Conservation (phyloP, 2,113 vertebrate species). For the Merops nubicus region DNA sequence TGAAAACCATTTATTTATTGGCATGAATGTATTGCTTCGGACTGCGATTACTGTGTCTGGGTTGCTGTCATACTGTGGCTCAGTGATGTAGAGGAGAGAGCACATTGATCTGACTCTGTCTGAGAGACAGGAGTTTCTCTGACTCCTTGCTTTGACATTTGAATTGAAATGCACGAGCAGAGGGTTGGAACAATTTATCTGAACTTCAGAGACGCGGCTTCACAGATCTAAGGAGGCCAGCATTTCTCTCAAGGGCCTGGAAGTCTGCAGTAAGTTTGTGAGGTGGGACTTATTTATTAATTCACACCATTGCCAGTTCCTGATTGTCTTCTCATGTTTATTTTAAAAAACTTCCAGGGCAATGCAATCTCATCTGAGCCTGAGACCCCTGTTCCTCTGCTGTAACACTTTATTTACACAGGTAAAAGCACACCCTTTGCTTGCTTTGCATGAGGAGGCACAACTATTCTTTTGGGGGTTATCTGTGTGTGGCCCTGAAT, state of each 20-base stretch:
- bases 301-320: not conserved
- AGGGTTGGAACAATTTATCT: conserved; percentile 19
- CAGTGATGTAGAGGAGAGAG: not conserved
- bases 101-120: not conserved
- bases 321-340: not conserved
- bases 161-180: conserved; percentile 11
- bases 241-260: not conserved
- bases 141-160: conserved; percentile 41
- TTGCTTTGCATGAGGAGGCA: not conserved
- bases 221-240: not conserved
- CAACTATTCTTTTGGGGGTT: not conserved
- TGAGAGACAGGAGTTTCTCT: conserved; percentile 29
- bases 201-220: not conserved
- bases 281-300: not conserved
- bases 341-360: conserved; percentile 31
- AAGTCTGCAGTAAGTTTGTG: not conserved
- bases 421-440: not conserved
- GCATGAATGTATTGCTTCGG: not conserved
- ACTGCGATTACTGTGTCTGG: not conserved
- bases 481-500: not conserved
- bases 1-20: conserved; percentile 7
- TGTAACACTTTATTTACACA: not conserved
- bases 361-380: not conserved
- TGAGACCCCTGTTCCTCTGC: not conserved
- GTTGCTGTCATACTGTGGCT: conserved; percentile 10